phyloP scores from a whole-genome alignment of 2,888 invertebrate species.

The Ptilodon capucinus region DNA sequence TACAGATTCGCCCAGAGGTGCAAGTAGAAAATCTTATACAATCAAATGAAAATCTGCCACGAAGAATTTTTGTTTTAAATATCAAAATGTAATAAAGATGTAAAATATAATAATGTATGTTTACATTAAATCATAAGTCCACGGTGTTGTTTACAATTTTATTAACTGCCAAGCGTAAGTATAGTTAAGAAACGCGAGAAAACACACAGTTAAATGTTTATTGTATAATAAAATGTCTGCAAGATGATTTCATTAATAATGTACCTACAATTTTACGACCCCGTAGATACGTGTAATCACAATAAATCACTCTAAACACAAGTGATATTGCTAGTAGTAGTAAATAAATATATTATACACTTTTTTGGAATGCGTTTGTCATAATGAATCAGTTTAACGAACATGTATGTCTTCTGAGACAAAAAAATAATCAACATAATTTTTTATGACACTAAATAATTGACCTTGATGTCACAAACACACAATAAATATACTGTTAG shows the following conservation, averaged over 20 bases:
- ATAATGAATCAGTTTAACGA: background rate
- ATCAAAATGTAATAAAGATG: too few relatives aligned
- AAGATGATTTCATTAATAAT: conserved; percentile 56
- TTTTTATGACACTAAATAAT: background rate
- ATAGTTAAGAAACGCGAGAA: conserved; percentile 34
- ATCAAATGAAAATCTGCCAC: too few relatives aligned
- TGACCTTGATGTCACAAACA: too few relatives aligned
- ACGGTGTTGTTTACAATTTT: conserved; percentile 23
- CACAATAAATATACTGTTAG: too few relatives aligned
- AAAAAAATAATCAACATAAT: background rate
- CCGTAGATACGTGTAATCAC: conserved; percentile 29
- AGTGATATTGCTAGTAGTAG: conserved; percentile 8
- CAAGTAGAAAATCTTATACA: too few relatives aligned
- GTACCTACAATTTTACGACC: conserved; percentile 44
- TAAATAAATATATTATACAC: background rate
- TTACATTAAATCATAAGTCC: conserved; percentile 24
- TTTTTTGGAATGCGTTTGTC: background rate
- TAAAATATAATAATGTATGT: too few relatives aligned
- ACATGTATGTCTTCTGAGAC: background rate
- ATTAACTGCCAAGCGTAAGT: conserved; percentile 11
- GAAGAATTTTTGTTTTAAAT: too few relatives aligned
- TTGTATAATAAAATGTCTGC: conserved; percentile 58
- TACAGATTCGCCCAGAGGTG: too few relatives aligned
- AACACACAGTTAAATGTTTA: conserved; percentile 58
- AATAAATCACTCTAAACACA: conserved; percentile 31